Evolutionary conservation across 2,888 invertebrate genomes (phyloP).

Genomic region (Hydrotaea diabolus): DNA sequence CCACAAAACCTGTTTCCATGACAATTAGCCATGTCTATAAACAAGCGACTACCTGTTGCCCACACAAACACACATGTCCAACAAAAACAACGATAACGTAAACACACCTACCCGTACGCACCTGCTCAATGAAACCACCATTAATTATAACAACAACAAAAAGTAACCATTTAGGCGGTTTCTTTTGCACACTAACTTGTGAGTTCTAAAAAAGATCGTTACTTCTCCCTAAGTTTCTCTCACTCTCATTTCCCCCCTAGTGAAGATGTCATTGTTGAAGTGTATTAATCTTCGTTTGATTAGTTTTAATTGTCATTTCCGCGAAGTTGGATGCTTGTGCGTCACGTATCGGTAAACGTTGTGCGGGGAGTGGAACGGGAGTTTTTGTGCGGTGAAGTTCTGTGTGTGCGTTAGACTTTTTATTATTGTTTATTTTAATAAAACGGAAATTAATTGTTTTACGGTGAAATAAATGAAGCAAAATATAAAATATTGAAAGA

Average conservation of each 20-base stretch:
- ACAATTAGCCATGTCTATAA: slow-evolving; percentile 22
- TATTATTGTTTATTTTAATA: background rate
- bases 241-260: background rate
- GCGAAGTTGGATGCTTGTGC: slow-evolving; percentile 18
- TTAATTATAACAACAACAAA: background rate
- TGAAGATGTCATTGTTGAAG: slow-evolving; percentile 23
- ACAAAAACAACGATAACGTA: background rate
- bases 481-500: too few relatives aligned
- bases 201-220: background rate
- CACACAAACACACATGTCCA: background rate
- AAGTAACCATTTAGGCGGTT: slow-evolving; percentile 2
- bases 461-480: background rate
- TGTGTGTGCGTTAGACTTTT: background rate
- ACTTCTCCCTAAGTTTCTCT: background rate
- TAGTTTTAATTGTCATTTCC: slow-evolving; percentile 53
- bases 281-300: slow-evolving; percentile 46
- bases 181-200: background rate
- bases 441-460: background rate
- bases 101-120: background rate
- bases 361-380: background rate
- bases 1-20: slow-evolving; percentile 37
- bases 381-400: background rate
- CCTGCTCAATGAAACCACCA: background rate
- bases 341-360: too few relatives aligned
- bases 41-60: slow-evolving; percentile 30